Evolutionary conservation across 2,888 invertebrate genomes (phyloP).

Genomic region (Caenorhabditis zanzibari): DNA sequence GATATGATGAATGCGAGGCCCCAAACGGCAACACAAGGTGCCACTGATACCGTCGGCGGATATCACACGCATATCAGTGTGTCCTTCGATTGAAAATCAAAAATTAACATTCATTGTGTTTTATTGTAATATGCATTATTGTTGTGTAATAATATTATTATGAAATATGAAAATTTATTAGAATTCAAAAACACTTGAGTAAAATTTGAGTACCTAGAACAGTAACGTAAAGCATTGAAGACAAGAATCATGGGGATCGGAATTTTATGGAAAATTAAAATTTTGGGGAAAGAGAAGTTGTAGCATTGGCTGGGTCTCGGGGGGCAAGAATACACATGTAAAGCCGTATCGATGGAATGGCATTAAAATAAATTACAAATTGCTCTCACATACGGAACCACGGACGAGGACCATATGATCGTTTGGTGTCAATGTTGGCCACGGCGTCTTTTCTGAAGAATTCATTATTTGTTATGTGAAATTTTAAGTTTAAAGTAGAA

Average conservation of each 20-base stretch:
- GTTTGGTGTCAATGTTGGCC: slow-evolving; percentile 51
- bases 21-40: slow-evolving; percentile 1
- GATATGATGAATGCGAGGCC: slow-evolving; percentile 31
- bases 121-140: slow-evolving; percentile 2
- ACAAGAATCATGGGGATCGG: slow-evolving; percentile 31
- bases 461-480: no score
- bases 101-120: slow-evolving; percentile 28
- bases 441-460: slow-evolving; percentile 39
- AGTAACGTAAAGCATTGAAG: slow-evolving; percentile 12
- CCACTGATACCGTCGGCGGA: slow-evolving; percentile 23
- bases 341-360: slow-evolving; percentile 33
- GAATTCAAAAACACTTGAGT: neutral
- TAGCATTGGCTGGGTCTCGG: slow-evolving; percentile 10
- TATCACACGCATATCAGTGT: slow-evolving; percentile 57
- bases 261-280: neutral
- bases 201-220: slow-evolving; percentile 2
- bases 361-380: slow-evolving; percentile 35
- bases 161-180: neutral
- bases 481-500: no score
- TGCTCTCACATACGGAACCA: slow-evolving; percentile 59
- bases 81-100: slow-evolving; percentile 46
- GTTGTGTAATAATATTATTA: slow-evolving; percentile 1
- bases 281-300: slow-evolving; percentile 6
- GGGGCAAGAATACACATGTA: slow-evolving; percentile 38
- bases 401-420: slow-evolving; percentile 64